Evolutionary conservation across 2,888 invertebrate species (phyloP).

Genomic region (Sarcophaga caerulescens): DNA sequence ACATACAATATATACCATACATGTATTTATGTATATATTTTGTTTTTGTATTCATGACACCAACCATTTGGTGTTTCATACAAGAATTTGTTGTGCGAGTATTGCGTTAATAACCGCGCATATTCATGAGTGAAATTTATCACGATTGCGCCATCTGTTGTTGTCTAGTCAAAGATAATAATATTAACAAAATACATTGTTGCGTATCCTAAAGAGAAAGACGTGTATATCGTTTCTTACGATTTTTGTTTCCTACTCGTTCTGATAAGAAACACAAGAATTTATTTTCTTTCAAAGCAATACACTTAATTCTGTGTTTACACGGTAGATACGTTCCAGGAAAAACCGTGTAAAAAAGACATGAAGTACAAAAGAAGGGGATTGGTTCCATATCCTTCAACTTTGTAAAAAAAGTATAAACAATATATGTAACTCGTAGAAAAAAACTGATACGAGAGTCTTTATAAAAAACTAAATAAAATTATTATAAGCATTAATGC

Average conservation of each 20-base stretch:
- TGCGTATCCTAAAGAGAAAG: constrained; percentile 27
- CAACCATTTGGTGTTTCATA: constrained; percentile 58
- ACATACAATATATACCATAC: no score
- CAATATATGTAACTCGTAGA: no score
- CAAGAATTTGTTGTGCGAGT: constrained; percentile 41
- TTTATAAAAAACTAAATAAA: no score
- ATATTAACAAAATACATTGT: constrained; percentile 10
- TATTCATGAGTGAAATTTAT: constrained; percentile 35
- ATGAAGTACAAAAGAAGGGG: no score
- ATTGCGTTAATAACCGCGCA: constrained; percentile 47
- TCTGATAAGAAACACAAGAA: neutral
- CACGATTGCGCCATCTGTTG: constrained; percentile 68
- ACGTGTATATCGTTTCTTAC: constrained; percentile 17
- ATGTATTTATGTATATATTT: neutral
- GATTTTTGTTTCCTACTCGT: neutral
- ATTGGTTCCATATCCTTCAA: no score
- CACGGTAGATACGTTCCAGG: no score
- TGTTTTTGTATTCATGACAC: constrained; percentile 33
- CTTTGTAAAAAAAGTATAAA: no score
- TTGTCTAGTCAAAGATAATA: constrained; percentile 46
- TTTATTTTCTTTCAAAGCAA: neutral
- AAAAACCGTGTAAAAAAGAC: no score
- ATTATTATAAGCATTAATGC: no score
- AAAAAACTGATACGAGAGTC: no score
- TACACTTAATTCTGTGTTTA: no score